Conservation (phyloP, 53 echinoderm and acorn worm genomes). For the Crossaster papposus region DNA sequence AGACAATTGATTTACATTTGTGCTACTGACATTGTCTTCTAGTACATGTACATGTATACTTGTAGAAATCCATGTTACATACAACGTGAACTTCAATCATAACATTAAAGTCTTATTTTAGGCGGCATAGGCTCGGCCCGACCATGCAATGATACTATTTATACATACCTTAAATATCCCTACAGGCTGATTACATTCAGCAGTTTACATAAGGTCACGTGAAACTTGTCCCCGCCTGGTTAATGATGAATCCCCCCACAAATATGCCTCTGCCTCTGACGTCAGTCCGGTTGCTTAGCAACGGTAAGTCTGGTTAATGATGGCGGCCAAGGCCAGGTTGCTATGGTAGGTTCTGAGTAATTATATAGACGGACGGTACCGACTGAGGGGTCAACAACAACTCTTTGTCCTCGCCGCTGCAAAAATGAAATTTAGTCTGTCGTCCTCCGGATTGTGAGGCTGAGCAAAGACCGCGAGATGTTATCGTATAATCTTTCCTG, state of each 20-base stretch:
- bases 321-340: slow-evolving; percentile 59
- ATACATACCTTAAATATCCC: slow-evolving; percentile 33
- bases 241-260: slow-evolving; percentile 54
- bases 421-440: background rate
- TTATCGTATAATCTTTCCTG: background rate
- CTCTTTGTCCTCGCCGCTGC: slow-evolving; percentile 26
- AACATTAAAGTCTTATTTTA: background rate
- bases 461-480: background rate
- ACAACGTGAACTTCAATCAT: background rate
- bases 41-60: too few species aligned
- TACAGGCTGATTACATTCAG: slow-evolving; percentile 8
- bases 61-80: background rate
- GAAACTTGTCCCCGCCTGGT: slow-evolving; percentile 23
- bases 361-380: slow-evolving; percentile 31
- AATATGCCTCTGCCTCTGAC: slow-evolving; percentile 56
- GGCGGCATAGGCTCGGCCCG: background rate
- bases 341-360: slow-evolving; percentile 21
- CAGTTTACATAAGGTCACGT: slow-evolving; percentile 60
- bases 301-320: slow-evolving; percentile 55
- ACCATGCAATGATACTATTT: slow-evolving; percentile 12
- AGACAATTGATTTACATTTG: slow-evolving; percentile 26
- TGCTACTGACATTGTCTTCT: background rate
- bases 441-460: background rate
- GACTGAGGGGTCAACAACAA: background rate
- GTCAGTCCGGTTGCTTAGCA: slow-evolving; percentile 47